These are phyloP conservation scores for Ptychochromis oligacanthus DNA, from an alignment of 2,113 vertebrate species.

Conservation along the genomic window DNA sequence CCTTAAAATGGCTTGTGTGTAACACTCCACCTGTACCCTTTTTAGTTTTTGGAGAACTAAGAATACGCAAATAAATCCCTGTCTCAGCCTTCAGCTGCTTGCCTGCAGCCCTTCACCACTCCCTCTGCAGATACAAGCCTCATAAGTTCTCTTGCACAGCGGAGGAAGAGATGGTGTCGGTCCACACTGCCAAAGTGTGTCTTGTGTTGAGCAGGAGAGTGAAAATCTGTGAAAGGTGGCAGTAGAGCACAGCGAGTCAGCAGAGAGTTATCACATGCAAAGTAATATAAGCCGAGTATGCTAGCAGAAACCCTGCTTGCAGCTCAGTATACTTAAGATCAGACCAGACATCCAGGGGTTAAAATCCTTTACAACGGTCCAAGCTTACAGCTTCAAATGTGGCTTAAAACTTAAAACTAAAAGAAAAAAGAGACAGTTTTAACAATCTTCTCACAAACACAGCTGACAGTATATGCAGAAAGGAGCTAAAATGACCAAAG, in stretches of 20 bases:
- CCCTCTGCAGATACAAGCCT: neutral
- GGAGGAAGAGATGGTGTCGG: neutral
- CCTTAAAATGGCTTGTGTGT: too few species aligned
- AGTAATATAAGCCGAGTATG: neutral
- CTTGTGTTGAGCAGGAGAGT: neutral
- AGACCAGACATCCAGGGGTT: neutral
- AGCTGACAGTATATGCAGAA: neutral
- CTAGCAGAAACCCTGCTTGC: neutral
- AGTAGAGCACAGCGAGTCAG: neutral
- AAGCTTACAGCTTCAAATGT: neutral
- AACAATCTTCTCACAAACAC: neutral
- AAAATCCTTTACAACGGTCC: neutral
- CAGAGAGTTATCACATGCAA: neutral
- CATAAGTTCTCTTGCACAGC: neutral
- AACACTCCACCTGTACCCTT: neutral
- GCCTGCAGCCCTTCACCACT: neutral
- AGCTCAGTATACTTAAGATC: neutral
- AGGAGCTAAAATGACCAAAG: neutral
- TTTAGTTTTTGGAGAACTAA: constrained; percentile 6
- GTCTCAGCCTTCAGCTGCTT: accelerated
- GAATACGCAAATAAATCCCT: neutral
- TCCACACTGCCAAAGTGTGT: neutral
- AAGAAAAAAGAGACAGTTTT: too few species aligned
- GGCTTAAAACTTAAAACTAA: neutral
- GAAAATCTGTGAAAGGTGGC: neutral